These are phyloP conservation scores for Rhyacophila brunnea DNA, from an alignment of 1,140 invertebrate species.

Conservation along the genomic window DNA sequence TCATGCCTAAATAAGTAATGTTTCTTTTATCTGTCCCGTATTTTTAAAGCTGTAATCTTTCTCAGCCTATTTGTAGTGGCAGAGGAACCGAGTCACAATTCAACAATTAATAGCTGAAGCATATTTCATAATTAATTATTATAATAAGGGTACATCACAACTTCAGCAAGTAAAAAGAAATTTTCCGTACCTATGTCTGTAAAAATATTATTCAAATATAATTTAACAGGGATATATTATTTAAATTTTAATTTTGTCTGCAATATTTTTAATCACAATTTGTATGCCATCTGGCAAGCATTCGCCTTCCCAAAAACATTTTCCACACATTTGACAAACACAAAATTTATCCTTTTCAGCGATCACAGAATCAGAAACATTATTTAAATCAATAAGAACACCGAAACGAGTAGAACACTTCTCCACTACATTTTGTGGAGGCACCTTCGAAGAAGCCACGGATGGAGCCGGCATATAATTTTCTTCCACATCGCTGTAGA, in stretches of 20 bases:
- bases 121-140: too few relatives aligned
- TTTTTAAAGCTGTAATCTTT: too few relatives aligned
- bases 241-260: too few relatives aligned
- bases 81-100: too few relatives aligned
- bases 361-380: slow-evolving; percentile 51
- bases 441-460: slow-evolving; percentile 32
- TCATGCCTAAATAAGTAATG: background rate
- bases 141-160: too few relatives aligned
- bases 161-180: too few relatives aligned
- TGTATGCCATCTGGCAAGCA: slow-evolving; percentile 7
- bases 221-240: too few relatives aligned
- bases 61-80: too few relatives aligned
- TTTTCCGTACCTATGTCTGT: too few relatives aligned
- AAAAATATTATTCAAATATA: too few relatives aligned
- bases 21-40: too few relatives aligned
- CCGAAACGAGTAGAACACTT: slow-evolving; percentile 47
- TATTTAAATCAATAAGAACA: slow-evolving; percentile 52
- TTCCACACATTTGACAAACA: slow-evolving; percentile 63
- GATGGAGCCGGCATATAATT: slow-evolving; percentile 40
- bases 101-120: too few relatives aligned
- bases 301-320: slow-evolving; percentile 61
- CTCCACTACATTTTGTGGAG: slow-evolving; percentile 42
- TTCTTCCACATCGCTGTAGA: slow-evolving; percentile 8
- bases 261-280: slow-evolving; percentile 4
- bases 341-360: slow-evolving; percentile 55